Evolutionary conservation across 2,113 vertebrate species (phyloP).

Genomic region (Thunnus thynnus): DNA sequence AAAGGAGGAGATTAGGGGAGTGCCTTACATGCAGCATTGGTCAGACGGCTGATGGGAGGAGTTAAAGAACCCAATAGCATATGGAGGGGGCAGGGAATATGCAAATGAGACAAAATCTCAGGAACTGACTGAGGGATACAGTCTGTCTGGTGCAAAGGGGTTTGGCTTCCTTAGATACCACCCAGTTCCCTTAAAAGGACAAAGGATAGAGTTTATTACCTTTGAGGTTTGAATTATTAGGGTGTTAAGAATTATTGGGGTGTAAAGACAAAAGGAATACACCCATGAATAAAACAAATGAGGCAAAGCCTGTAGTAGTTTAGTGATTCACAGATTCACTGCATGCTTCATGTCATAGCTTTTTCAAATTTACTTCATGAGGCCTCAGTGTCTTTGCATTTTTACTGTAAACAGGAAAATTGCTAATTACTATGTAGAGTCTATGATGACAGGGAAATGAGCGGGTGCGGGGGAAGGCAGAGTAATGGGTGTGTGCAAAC

Average conservation of each 20-base stretch:
- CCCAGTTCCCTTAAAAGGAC: conserved; percentile 73
- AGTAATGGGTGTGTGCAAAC: conserved; percentile 17
- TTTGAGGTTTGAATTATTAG: conserved; percentile 20
- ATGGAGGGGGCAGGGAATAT: conserved; percentile 61
- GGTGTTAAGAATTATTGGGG: conserved; percentile 5
- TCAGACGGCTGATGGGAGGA: conserved; percentile 57
- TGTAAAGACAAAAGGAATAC: conserved; percentile 14
- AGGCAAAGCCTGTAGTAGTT: background rate
- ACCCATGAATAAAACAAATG: background rate
- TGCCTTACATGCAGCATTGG: conserved; percentile 67
- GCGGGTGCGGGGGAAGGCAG: conserved; percentile 2
- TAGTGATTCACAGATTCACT: background rate
- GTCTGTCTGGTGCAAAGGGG: conserved; percentile 79
- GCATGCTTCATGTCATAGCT: background rate
- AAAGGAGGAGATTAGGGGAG: conserved; percentile 64
- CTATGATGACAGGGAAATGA: background rate
- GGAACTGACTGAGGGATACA: conserved; percentile 47
- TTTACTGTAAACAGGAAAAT: background rate
- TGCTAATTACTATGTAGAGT: conserved; percentile 16
- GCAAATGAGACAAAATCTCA: conserved; percentile 58
- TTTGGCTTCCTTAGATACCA: conserved; percentile 57
- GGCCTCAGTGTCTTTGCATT: background rate
- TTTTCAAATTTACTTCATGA: background rate
- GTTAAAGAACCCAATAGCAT: conserved; percentile 64
- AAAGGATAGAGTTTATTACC: conserved; percentile 60